Evolutionary conservation across 1,140 invertebrate genomes (phyloP), one percentile per base, ranked within the genome.

Genomic region (Lysiphlebus fabarum): DNA sequence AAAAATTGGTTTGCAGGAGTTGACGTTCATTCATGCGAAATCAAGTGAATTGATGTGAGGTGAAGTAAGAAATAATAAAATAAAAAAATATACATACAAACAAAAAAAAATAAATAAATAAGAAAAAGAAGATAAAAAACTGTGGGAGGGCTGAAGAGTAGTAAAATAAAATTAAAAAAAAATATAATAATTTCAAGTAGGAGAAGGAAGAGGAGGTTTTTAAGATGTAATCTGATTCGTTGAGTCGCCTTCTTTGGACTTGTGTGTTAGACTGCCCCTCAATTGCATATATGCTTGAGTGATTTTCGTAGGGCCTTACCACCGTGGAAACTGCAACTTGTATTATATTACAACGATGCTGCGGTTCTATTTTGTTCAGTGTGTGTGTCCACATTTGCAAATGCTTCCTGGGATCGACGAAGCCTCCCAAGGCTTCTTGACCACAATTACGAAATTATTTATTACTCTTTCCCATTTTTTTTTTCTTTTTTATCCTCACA

Each of bases 141-240:
- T 26, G 17, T 26, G 17, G 17, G 17, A 26, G 17, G 17, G 17
- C 17, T 53, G 38, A 47, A 47, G 56, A 55, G 4, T 11, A 48
- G 44, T 48, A 67, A 69, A 62, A 62, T 65, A 62, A 70, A 70
- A 68, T 75, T 72, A 70, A 74, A 73, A 76, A 74, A 77, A 77
- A 76, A 78, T 69, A 4, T 1, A 26, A 26, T 26, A 2, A 26
- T 26, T 26, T 26, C 17, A 26, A 26, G 17, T 26, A 26, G 17
- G 17, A 4, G 17, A 26, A 26, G 17, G 17, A 26, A 26, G 17
- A 26, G 17, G 17, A 38, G 53, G 42, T 33, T 38, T 40, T 44
- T 69, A 71, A 72, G 71, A 76, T 78, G 76, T 78, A 78, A 78
- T 78, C 73, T 77, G 76, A 77, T 71, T 78, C 76, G 71, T 71